Evolutionary conservation across 2,797 vertebrate species (phyloP).

Genomic region (Sebastes baramenuke): DNA sequence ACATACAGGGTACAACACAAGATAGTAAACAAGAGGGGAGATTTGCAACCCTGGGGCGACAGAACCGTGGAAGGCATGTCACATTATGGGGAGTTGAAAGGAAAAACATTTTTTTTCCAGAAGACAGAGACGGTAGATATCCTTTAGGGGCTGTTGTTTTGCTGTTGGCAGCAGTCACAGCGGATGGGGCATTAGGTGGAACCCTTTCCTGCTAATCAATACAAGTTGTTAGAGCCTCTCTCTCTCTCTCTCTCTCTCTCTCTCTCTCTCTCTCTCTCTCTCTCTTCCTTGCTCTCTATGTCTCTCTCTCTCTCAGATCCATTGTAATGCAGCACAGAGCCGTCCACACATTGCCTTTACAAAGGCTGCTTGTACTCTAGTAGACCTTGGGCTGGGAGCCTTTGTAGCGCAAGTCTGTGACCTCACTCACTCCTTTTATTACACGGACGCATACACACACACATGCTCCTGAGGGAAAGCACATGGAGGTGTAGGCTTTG

Average conservation of each 20-base stretch:
- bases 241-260: not conserved
- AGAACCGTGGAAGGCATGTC: not conserved
- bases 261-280: constrained; percentile 9
- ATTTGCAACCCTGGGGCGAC: not conserved
- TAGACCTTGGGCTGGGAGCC: constrained; percentile 78
- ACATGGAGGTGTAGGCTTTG: constrained; percentile 10
- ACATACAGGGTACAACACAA: not conserved
- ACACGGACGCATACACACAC: constrained; percentile 26
- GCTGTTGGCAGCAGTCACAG: constrained; percentile 17
- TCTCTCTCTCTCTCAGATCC: constrained; percentile 53
- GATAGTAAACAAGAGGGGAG: not conserved
- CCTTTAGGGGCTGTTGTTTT: constrained; percentile 22
- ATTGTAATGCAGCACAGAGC: constrained; percentile 81
- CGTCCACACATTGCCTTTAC: constrained; percentile 77
- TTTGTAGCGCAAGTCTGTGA: constrained; percentile 79
- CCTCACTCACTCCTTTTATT: constrained; percentile 78
- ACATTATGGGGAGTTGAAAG: constrained; percentile 2
- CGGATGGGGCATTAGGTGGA: constrained; percentile 35
- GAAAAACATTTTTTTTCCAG: constrained; percentile 17
- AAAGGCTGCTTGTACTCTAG: constrained; percentile 81
- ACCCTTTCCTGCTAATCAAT: constrained; percentile 66
- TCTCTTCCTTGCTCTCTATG: not conserved
- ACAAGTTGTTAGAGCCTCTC: constrained; percentile 45
- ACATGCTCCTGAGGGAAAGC: constrained; percentile 19
- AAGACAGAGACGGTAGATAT: not conserved